These are phyloP conservation scores for Protonemura montana DNA, from an alignment of 2,888 invertebrate species.

Conservation along the genomic window DNA sequence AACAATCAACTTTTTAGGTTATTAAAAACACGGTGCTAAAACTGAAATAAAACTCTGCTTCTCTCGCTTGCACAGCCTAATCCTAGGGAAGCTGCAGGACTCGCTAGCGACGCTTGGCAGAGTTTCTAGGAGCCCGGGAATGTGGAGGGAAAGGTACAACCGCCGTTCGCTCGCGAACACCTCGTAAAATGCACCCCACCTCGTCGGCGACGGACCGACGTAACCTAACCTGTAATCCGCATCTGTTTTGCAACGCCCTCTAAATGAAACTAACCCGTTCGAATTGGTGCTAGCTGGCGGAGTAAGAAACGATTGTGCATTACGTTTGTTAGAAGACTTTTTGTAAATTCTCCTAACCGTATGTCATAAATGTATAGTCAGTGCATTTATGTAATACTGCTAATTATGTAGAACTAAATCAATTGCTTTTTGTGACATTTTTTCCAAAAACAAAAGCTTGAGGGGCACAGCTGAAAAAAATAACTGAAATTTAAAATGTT, in stretches of 20 bases:
- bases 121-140: conserved; percentile 60
- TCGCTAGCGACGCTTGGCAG: conserved; percentile 60
- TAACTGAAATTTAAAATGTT: too few species aligned
- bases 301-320: not conserved
- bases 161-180: not conserved
- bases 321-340: not conserved
- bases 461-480: too few species aligned
- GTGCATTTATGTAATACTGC: too few species aligned
- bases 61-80: conserved; percentile 43
- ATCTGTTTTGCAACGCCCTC: not conserved
- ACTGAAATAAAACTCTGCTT: conserved; percentile 19
- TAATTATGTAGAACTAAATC: too few species aligned
- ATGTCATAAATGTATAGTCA: too few species aligned
- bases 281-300: not conserved
- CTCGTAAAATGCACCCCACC: not conserved
- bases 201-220: too few species aligned
- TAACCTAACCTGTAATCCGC: not conserved
- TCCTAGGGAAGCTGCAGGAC: conserved; percentile 57
- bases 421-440: too few species aligned
- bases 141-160: conserved; percentile 64
- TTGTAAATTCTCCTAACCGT: too few species aligned
- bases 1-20: too few species aligned
- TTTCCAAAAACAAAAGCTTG: too few species aligned
- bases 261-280: not conserved
- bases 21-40: too few species aligned